A percentile compares a stretch with the other conserved stretches of the same genome.
Conservation (phyloP, 2,888 invertebrate species). For the Hoplodrina blanda region DNA sequence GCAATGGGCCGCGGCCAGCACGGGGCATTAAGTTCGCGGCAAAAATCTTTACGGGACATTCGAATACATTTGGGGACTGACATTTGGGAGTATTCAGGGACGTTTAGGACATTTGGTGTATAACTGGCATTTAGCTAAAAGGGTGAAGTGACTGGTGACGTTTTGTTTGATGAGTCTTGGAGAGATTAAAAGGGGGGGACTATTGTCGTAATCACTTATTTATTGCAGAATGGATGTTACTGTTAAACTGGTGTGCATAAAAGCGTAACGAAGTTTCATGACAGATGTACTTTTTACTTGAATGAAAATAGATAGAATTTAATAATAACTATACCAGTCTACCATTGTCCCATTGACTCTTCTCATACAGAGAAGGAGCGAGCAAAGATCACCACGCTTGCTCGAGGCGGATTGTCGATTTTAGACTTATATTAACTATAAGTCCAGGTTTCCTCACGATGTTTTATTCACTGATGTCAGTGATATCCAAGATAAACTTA, state of each 20-base stretch:
- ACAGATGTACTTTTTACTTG: neutral
- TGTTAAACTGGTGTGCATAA: neutral
- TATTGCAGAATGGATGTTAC: neutral
- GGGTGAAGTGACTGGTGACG: conserved; percentile 34
- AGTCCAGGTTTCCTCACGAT: too few species aligned
- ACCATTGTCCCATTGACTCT: too few species aligned
- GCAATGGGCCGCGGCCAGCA: conserved; percentile 67
- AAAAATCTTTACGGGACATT: conserved; percentile 65
- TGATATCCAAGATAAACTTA: too few species aligned
- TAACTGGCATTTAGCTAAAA: conserved; percentile 59
- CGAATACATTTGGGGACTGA: conserved; percentile 41
- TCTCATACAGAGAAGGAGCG: too few species aligned
- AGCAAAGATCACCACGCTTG: too few species aligned
- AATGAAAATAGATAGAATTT: neutral
- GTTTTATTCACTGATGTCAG: too few species aligned
- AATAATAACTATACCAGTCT: too few species aligned
- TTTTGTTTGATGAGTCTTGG: conserved; percentile 34
- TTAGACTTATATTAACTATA: too few species aligned
- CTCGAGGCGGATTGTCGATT: too few species aligned
- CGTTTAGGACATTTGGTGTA: conserved; percentile 20
- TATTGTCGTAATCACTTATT: neutral
- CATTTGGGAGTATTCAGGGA: conserved; percentile 5
- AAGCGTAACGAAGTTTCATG: neutral
- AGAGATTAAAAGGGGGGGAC: neutral
- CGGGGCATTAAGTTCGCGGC: conserved; percentile 61